A percentile compares a stretch with the other conserved stretches of the same genome.
Conservation (phyloP, 2,113 vertebrate genomes). For the Lichenostomus cassidix region DNA sequence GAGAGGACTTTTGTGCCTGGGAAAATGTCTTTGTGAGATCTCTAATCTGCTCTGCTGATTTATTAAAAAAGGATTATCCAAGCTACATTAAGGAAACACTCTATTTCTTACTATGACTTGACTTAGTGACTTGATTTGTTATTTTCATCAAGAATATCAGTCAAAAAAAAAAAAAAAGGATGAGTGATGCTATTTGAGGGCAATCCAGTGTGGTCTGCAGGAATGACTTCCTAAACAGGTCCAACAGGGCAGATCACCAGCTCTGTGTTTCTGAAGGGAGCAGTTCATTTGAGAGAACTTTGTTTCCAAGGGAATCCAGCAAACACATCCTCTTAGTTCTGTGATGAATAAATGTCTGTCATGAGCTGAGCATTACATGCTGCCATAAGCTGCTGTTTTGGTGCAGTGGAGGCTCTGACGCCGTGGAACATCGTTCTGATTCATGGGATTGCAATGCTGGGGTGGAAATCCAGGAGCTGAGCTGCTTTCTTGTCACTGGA, state of each 20-base stretch:
- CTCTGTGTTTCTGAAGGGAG: not conserved
- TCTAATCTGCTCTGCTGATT: not conserved
- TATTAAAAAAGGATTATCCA: not conserved
- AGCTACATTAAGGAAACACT: not conserved
- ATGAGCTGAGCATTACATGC: not conserved
- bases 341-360: slow-evolving; percentile 22
- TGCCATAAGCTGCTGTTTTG: not conserved
- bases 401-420: not conserved
- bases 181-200: not conserved
- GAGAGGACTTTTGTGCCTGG: not conserved
- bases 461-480: not conserved
- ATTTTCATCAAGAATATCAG: not conserved
- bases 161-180: not conserved
- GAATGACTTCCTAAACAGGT: not conserved
- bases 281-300: not conserved
- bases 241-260: not conserved
- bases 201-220: not conserved
- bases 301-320: slow-evolving; percentile 26
- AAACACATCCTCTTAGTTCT: not conserved
- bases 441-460: slow-evolving; percentile 25
- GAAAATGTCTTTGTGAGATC: not conserved
- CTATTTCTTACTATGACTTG: not conserved
- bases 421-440: slow-evolving; percentile 34
- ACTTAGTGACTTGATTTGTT: not conserved
- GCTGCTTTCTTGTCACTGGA: not conserved